These are phyloP conservation scores for Tholera decimalis DNA, from an alignment of 2,888 invertebrate species.

Conservation along the genomic window DNA sequence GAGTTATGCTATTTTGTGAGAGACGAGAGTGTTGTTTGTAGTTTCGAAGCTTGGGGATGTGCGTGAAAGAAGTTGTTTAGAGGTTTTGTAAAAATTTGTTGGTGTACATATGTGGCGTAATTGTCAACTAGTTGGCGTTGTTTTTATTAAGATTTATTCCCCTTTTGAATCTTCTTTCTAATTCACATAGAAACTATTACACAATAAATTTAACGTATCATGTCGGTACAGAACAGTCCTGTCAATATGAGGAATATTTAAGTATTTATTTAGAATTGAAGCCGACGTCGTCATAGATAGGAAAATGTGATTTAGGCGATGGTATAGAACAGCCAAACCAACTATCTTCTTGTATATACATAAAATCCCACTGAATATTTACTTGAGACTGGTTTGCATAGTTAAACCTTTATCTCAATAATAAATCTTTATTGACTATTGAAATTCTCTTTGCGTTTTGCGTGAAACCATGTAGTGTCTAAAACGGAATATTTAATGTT, in stretches of 20 bases:
- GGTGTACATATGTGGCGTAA: background rate
- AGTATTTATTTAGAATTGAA: too few relatives aligned
- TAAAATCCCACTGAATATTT: background rate
- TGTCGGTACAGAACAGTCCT: background rate
- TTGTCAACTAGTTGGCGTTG: background rate
- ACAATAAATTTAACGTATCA: background rate
- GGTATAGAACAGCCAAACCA: too few relatives aligned
- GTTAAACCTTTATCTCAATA: background rate
- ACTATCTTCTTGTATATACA: background rate
- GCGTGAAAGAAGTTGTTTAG: constrained; percentile 3
- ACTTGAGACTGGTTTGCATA: background rate
- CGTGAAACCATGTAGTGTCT: background rate
- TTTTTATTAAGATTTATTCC: background rate
- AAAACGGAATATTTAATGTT: background rate
- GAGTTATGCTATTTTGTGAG: constrained; percentile 29
- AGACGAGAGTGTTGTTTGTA: background rate
- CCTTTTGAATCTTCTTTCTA: background rate
- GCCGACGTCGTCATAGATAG: too few relatives aligned
- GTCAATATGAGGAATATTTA: too few relatives aligned
- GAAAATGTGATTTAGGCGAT: too few relatives aligned
- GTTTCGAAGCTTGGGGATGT: background rate
- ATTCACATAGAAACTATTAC: background rate
- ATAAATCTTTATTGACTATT: background rate
- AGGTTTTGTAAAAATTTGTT: background rate
- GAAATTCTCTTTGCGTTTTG: background rate